These are phyloP conservation scores for Syrphus vitripennis DNA, from an alignment of 2,888 invertebrate species.

Conservation along the genomic window DNA sequence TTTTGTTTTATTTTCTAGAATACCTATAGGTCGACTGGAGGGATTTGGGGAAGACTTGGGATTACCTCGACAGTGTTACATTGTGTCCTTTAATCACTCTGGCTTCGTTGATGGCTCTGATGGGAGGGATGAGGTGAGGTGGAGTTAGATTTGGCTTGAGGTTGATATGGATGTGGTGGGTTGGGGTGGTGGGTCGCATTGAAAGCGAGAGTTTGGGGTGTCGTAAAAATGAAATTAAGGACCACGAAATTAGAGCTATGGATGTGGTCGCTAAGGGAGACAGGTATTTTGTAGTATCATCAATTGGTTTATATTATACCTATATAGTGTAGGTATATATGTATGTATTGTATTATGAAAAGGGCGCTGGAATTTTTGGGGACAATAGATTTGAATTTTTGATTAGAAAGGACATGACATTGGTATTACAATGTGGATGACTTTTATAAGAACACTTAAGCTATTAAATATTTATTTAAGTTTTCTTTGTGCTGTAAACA, in stretches of 20 bases:
- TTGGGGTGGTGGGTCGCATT: background rate
- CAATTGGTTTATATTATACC: slow-evolving; percentile 13
- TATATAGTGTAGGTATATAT: background rate
- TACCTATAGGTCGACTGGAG: background rate
- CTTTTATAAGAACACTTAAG: slow-evolving; percentile 16
- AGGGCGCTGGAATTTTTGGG: slow-evolving; percentile 3
- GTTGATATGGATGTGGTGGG: background rate
- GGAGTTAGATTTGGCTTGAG: background rate
- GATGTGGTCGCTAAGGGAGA: slow-evolving; percentile 48
- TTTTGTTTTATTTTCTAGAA: slow-evolving; percentile 20
- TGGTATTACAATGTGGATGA: background rate
- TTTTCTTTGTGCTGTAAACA: background rate
- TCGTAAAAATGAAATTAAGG: slow-evolving; percentile 71
- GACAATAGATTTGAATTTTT: slow-evolving; percentile 66
- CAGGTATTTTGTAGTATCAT: slow-evolving; percentile 17
- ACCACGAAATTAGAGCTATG: slow-evolving; percentile 65
- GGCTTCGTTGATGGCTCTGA: slow-evolving; percentile 19
- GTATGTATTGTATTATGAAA: slow-evolving; percentile 19
- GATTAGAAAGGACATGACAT: slow-evolving; percentile 51
- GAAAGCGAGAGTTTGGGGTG: slow-evolving; percentile 35
- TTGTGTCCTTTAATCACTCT: slow-evolving; percentile 65
- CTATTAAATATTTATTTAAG: slow-evolving; percentile 52
- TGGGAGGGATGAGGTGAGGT: background rate
- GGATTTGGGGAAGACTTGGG: background rate
- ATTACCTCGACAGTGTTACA: slow-evolving; percentile 31